A percentile compares a stretch with the other conserved stretches of the same genome.
These are phyloP conservation scores for Amphiprion percula DNA, from an alignment of 2,113 vertebrate species.

Conservation along the genomic window DNA sequence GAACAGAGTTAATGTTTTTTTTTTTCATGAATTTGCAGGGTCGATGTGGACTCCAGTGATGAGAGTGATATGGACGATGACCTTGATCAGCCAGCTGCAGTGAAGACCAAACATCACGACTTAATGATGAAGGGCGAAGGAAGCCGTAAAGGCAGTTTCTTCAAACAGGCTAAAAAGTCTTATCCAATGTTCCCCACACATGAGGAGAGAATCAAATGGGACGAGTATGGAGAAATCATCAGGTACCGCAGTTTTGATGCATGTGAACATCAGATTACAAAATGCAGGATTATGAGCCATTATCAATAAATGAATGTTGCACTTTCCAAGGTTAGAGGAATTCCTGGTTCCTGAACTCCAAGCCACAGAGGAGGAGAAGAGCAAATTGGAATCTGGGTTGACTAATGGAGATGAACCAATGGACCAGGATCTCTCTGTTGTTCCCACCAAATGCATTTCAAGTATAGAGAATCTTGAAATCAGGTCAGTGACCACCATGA, in stretches of 20 bases:
- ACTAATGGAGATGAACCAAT: constrained; percentile 98
- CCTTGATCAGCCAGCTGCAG: constrained; percentile 90
- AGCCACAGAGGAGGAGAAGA: constrained; percentile 98
- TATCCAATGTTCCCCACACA: constrained; percentile 98
- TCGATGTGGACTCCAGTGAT: constrained; percentile 97
- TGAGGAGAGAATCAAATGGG: constrained; percentile 98
- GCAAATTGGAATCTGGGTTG: constrained; percentile 93
- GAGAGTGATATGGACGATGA: constrained; percentile 97
- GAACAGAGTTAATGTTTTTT: constrained; percentile 1
- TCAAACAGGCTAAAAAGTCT: constrained; percentile 99
- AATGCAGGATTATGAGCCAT: not conserved
- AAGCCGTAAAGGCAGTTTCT: constrained; percentile 96
- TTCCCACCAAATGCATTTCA: constrained; percentile 96
- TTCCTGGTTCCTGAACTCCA: constrained; percentile 98
- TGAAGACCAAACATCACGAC: constrained; percentile 95
- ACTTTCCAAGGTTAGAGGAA: constrained; percentile 90
- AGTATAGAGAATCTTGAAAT: constrained; percentile 94
- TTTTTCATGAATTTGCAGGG: constrained; percentile 79
- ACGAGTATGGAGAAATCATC: constrained; percentile 99
- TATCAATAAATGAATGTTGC: not conserved
- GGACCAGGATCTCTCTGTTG: constrained; percentile 97
- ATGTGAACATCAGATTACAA: not conserved
- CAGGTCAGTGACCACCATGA: constrained; percentile 86
- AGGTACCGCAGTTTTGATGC: constrained; percentile 82
- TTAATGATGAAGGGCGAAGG: constrained; percentile 99